Evolutionary conservation across 1,140 invertebrate species (phyloP).

Genomic region (Drosophila sulfurigaster): DNA sequence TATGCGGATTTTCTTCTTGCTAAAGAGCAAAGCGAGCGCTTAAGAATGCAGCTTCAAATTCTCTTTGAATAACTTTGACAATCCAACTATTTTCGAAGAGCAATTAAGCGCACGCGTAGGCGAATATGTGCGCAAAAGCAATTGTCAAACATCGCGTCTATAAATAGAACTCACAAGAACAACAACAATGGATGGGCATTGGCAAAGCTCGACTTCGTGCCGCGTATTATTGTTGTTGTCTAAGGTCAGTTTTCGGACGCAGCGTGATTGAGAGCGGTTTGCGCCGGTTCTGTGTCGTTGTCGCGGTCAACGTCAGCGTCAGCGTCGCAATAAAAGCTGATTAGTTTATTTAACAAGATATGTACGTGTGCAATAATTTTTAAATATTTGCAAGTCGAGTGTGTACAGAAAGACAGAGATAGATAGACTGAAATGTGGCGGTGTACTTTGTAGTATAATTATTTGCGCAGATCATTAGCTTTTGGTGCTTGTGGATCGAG

Average conservation of each 20-base stretch:
- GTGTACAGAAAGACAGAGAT: background rate
- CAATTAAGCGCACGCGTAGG: background rate
- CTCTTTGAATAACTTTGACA: background rate
- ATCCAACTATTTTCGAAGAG: background rate
- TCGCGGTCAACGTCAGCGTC: background rate
- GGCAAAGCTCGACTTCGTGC: slow-evolving; percentile 4
- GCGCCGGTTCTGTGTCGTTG: slow-evolving; percentile 1
- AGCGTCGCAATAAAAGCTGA: background rate
- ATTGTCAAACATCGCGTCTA: slow-evolving; percentile 7
- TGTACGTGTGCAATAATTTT: slow-evolving; percentile 7
- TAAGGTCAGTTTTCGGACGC: slow-evolving; percentile 28
- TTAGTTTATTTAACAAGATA: slow-evolving; percentile 25
- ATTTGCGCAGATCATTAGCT: background rate
- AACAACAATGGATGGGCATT: background rate
- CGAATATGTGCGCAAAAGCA: slow-evolving; percentile 15
- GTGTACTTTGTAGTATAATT: background rate
- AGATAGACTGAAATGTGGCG: background rate
- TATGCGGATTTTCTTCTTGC: background rate
- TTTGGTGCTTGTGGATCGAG: background rate
- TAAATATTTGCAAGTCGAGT: slow-evolving; percentile 3
- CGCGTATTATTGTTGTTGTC: slow-evolving; percentile 10
- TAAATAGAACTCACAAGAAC: slow-evolving; percentile 3
- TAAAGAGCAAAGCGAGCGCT: background rate
- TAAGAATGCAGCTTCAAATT: background rate
- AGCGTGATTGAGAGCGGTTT: slow-evolving; percentile 19